These are phyloP conservation scores for Drosophila persimilis DNA, from an alignment of 1,140 invertebrate genomes.

Conservation along the genomic window DNA sequence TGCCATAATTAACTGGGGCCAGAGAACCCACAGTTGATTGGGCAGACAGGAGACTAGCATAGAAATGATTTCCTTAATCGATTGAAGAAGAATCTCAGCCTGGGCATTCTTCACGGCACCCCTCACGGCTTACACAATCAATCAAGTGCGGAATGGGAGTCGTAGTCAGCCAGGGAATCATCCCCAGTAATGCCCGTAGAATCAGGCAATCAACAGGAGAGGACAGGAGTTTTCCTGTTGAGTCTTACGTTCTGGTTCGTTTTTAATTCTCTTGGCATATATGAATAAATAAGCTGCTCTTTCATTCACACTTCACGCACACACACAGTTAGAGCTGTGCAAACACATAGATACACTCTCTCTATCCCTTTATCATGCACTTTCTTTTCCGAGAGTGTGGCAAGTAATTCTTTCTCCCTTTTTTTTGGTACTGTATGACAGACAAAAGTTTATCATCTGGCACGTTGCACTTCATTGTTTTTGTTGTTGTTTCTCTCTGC, in stretches of 20 bases:
- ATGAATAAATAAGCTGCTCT: constrained; percentile 37
- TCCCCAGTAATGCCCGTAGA: no score
- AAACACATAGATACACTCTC: no score
- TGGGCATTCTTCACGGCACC: no score
- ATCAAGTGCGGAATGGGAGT: constrained; percentile 2
- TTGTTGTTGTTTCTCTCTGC: constrained; percentile 23
- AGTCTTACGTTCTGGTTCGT: constrained; percentile 9
- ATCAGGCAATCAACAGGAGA: constrained; percentile 25
- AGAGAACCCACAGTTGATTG: constrained; percentile 27
- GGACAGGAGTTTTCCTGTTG: no score
- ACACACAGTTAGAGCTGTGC: not conserved
- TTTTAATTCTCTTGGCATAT: constrained; percentile 31
- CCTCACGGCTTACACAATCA: constrained; percentile 6
- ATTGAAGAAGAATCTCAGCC: constrained; percentile 17
- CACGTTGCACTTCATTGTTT: constrained; percentile 73
- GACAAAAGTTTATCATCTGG: constrained; percentile 79
- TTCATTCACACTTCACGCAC: constrained; percentile 36
- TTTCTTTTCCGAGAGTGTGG: constrained; percentile 45
- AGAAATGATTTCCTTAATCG: constrained; percentile 37
- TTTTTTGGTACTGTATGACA: constrained; percentile 34
- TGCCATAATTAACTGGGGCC: constrained; percentile 51
- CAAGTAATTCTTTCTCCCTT: constrained; percentile 56
- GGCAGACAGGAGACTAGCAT: not conserved
- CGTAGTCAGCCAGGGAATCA: no score
- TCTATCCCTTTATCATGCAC: constrained; percentile 23